Evolutionary conservation across 23 tunicate species (phyloP), one percentile per base, ranked within the genome.

Genomic region (Trididemnum miniatum): DNA sequence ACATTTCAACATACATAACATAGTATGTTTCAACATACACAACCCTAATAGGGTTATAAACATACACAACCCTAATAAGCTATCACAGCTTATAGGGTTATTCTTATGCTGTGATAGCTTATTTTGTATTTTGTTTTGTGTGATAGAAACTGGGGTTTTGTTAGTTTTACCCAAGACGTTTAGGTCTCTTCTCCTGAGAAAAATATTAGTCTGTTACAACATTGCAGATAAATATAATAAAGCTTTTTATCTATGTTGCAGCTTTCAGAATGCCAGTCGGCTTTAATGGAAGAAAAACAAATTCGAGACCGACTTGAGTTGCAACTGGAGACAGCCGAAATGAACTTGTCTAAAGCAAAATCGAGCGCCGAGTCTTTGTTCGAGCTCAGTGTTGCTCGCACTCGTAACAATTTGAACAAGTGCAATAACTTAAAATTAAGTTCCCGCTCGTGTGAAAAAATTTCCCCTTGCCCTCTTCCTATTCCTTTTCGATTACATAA

Each of bases 361-460:
- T n/a, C 39, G 12, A 33, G 39, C 67, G 82, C 69, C 20, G 82
- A 77, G 4, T 77, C 82, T 20, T n/a, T 77, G 35, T 31, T 77
- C 27, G 40, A 36, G 20, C 30, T 77, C 5, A 77, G 51, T 51
- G 67, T 77, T 4, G 26, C 67, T 30, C 82, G 67, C 7, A 20
- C 52, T 20, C 67, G 38, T 20, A 54, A 27, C 27, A 77, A 31
- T 25, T 57, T 77, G 31, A 39, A 40, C 25, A 57, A 59, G 1
- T 31, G 39, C 75, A 69, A 69, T 4, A 62, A 62, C 67, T 26
- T 62, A 4, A 25, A 25, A 20, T n/a, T 25, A 5, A 62, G 54
- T 44, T 15, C 54, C 15, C 54, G 54, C 54, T 15, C 54, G 15
- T n/a, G n/a, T n/a, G n/a, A n/a, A n/a, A n/a, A n/a, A n/a, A n/a